Evolutionary conservation across 2,113 vertebrate genomes (phyloP).

Genomic region (Spermophilus dauricus): DNA sequence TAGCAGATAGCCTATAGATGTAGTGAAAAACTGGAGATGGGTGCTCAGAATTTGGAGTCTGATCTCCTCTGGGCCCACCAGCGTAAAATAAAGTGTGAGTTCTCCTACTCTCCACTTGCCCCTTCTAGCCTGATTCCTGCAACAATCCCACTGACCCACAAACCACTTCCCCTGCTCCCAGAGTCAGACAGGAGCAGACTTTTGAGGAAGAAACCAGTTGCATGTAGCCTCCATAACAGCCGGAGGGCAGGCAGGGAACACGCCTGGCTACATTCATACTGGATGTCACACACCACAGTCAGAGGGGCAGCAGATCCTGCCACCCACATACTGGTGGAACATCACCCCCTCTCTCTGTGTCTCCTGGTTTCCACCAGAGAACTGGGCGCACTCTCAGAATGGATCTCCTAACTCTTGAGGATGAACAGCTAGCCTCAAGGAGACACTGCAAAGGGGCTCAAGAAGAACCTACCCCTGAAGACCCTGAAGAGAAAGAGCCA

Average conservation of each 20-base stretch:
- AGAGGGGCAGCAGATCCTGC: neutral
- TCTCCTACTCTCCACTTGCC: too few relatives aligned
- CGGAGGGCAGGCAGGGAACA: neutral
- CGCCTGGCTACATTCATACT: neutral
- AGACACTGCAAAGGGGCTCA: neutral
- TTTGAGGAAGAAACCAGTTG: neutral
- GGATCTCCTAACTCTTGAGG: neutral
- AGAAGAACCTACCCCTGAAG: neutral
- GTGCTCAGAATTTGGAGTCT: too few relatives aligned
- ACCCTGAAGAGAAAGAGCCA: neutral
- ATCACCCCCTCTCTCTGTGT: fast-evolving
- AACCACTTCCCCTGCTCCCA: neutral
- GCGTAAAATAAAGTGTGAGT: too few relatives aligned
- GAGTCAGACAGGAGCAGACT: neutral
- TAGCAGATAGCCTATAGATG: too few relatives aligned
- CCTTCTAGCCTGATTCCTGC: too few relatives aligned
- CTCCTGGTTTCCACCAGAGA: neutral
- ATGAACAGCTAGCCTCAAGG: neutral
- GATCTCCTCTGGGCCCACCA: too few relatives aligned
- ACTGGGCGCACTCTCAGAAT: neutral
- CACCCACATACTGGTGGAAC: neutral
- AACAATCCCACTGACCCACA: neutral
- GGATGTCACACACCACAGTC: neutral
- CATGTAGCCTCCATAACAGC: neutral
- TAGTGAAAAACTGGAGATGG: too few relatives aligned